Conservation (phyloP, 2,888 invertebrate species). For the Platynereis dumerilii region DNA sequence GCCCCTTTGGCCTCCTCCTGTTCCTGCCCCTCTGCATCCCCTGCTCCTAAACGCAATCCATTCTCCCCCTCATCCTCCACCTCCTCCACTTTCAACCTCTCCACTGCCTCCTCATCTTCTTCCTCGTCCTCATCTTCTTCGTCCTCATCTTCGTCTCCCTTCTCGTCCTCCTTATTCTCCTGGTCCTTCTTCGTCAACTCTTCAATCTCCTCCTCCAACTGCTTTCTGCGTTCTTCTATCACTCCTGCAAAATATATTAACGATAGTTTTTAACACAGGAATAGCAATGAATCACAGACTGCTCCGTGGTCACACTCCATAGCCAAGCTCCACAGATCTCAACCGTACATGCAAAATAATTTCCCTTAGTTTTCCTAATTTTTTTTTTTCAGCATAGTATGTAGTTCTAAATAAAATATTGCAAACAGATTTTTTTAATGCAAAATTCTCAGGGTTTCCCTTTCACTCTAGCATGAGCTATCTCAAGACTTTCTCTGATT, state of each 20-base stretch:
- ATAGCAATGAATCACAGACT: not conserved
- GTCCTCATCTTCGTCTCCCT: not conserved
- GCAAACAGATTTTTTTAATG: too few species aligned
- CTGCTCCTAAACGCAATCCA: not conserved
- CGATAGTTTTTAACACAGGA: not conserved
- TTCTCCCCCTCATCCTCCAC: not conserved
- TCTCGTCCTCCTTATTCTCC: not conserved
- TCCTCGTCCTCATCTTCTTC: not conserved
- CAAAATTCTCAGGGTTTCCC: too few species aligned
- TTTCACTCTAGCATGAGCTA: too few species aligned
- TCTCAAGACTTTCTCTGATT: too few species aligned
- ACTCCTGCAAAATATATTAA: slow-evolving; percentile 15
- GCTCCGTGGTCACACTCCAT: too few species aligned
- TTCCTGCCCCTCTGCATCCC: not conserved
- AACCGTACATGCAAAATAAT: too few species aligned
- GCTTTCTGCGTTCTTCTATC: slow-evolving; percentile 21
- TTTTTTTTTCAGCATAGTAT: too few species aligned
- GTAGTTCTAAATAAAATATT: too few species aligned
- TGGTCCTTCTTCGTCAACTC: slow-evolving; percentile 22
- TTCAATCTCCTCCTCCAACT: slow-evolving; percentile 32
- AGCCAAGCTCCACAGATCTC: too few species aligned
- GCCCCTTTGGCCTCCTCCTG: not conserved
- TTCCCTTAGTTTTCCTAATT: too few species aligned
- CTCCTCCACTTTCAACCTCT: not conserved
- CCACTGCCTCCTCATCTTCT: not conserved